Evolutionary conservation across 2,113 vertebrate species (phyloP).

Genomic region (Cheilinus undulatus): DNA sequence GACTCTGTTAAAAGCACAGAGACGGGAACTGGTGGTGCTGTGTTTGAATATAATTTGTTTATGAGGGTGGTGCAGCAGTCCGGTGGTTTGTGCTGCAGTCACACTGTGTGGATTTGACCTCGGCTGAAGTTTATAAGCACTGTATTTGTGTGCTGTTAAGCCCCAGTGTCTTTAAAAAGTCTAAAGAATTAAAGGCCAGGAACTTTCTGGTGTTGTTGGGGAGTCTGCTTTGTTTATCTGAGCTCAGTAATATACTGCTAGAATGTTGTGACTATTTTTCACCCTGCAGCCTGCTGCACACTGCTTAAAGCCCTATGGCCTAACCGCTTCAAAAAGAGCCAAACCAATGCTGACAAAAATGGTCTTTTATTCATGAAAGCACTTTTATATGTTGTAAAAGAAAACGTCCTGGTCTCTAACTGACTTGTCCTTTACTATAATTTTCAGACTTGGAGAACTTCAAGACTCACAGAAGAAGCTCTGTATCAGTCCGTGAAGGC

Average conservation of each 20-base stretch:
- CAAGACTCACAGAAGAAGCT: constrained; percentile 91
- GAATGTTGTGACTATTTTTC: constrained; percentile 37
- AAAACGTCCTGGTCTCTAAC: constrained; percentile 14
- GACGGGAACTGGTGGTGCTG: background rate
- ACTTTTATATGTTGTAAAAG: constrained; percentile 11
- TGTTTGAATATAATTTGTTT: constrained; percentile 35
- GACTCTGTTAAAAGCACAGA: background rate
- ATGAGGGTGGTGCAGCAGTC: background rate
- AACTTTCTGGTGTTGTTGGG: background rate
- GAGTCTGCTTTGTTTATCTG: constrained; percentile 23
- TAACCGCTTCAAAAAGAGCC: constrained; percentile 32
- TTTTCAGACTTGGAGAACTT: constrained; percentile 95
- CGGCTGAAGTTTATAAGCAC: constrained; percentile 2
- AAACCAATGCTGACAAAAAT: background rate
- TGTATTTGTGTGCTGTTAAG: constrained; percentile 27
- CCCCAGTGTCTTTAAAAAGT: constrained; percentile 20
- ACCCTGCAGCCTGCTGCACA: constrained; percentile 29
- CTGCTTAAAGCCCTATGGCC: constrained; percentile 23
- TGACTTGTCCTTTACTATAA: constrained; percentile 34
- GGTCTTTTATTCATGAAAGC: constrained; percentile 9
- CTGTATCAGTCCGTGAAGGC: constrained; percentile 93
- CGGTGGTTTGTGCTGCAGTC: background rate
- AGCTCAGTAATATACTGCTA: constrained; percentile 38
- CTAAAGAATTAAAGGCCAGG: constrained; percentile 13
- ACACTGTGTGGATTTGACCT: constrained; percentile 21